phyloP scores from a whole-genome alignment of 1,140 invertebrate genomes.

The Cherax quadricarinatus region DNA sequence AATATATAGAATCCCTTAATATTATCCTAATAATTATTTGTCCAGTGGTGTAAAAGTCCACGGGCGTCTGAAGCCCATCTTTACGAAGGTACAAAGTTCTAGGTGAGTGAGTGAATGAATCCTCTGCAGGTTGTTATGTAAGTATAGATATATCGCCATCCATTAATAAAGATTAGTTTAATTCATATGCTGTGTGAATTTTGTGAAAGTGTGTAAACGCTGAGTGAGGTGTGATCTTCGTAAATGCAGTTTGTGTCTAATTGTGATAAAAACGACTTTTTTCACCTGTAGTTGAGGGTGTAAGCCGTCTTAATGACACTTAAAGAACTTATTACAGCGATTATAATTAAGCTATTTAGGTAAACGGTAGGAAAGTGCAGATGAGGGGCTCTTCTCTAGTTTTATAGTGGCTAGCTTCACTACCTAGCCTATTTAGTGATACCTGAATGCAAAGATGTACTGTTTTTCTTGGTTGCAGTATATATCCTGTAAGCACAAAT shows the following conservation, averaged over 20 bases:
- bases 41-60: background rate
- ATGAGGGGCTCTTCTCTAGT: background rate
- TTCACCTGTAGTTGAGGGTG: background rate
- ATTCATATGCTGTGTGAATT: background rate
- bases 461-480: background rate
- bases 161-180: background rate
- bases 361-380: background rate
- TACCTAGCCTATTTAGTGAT: background rate
- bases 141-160: background rate
- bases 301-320: background rate
- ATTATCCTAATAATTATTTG: background rate
- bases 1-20: background rate
- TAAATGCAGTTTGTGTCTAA: background rate
- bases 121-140: background rate
- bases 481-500: background rate
- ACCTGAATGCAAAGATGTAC: background rate
- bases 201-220: background rate
- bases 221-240: background rate
- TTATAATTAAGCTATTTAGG: background rate
- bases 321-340: background rate
- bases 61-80: background rate
- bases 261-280: background rate
- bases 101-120: background rate
- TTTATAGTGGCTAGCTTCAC: background rate
- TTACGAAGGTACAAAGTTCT: constrained; percentile 1